Conservation (phyloP, 2,888 invertebrate genomes). For the Orthosia incerta region DNA sequence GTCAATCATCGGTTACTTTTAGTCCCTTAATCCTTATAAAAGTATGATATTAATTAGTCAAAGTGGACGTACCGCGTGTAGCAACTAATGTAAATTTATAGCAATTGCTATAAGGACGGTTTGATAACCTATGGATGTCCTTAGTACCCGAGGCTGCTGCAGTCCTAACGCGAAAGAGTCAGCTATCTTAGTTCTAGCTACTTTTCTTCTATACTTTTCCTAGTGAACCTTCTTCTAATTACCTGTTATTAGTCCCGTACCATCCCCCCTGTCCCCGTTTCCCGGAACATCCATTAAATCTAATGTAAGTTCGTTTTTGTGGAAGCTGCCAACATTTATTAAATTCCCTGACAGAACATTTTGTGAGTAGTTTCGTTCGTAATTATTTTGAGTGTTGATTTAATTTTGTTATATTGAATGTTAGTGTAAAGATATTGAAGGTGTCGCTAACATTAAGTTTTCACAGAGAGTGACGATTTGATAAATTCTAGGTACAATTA, state of each 20-base stretch:
- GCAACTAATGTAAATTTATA: no score
- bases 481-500: background rate
- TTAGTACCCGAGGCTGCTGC: background rate
- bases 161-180: background rate
- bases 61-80: no score
- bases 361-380: slow-evolving; percentile 8
- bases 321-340: slow-evolving; percentile 39
- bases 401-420: background rate
- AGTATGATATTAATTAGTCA: no score
- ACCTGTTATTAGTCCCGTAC: background rate
- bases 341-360: slow-evolving; percentile 32
- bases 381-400: background rate
- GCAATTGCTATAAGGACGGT: no score
- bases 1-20: no score
- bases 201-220: background rate
- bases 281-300: slow-evolving; percentile 42
- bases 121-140: no score
- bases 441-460: slow-evolving; percentile 1
- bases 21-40: no score
- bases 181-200: background rate
- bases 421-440: background rate
- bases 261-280: background rate
- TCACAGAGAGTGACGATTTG: background rate
- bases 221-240: slow-evolving; percentile 30
- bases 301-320: slow-evolving; percentile 40